A percentile compares a stretch with the other conserved stretches of the same genome.
phyloP scores from a whole-genome alignment of 2,888 invertebrate genomes.

The Trissolcus brochymenae region DNA sequence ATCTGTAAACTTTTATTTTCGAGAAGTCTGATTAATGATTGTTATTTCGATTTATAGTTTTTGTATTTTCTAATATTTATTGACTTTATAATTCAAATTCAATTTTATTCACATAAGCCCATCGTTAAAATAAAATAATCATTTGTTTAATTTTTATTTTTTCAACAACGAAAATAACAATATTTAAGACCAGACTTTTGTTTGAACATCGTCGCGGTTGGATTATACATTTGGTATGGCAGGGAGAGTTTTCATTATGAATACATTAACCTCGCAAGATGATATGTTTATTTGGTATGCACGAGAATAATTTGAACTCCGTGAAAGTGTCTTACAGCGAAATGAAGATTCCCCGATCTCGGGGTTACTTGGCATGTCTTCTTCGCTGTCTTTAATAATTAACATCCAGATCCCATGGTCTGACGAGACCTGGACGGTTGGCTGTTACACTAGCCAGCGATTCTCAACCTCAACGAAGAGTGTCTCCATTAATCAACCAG shows the following conservation, averaged over 20 bases:
- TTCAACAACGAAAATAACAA: too few species aligned
- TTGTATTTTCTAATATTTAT: too few species aligned
- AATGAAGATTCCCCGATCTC: slow-evolving; percentile 61
- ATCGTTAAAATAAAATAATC: too few species aligned
- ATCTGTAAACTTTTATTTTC: too few species aligned
- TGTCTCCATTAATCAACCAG: too few species aligned
- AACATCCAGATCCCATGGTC: slow-evolving; percentile 62
- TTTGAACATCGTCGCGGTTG: slow-evolving; percentile 5
- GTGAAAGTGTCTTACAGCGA: slow-evolving; percentile 64
- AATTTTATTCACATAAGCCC: too few species aligned
- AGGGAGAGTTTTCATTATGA: slow-evolving; percentile 50
- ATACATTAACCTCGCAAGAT: slow-evolving; percentile 50
- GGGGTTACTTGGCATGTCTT: slow-evolving; percentile 58
- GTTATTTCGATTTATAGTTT: too few species aligned
- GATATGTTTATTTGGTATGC: slow-evolving; percentile 57
- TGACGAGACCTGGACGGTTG: slow-evolving; percentile 55
- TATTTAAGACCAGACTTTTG: too few species aligned
- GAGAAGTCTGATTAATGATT: too few species aligned
- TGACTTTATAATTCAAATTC: too few species aligned
- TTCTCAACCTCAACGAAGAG: slow-evolving; percentile 44
- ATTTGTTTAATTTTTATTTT: too few species aligned
- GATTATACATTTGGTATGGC: slow-evolving; percentile 45
- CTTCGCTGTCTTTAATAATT: slow-evolving; percentile 63
- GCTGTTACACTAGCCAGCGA: slow-evolving; percentile 50
- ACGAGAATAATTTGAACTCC: slow-evolving; percentile 58